phyloP scores from a whole-genome alignment of 2,113 vertebrate genomes.

The human region DNA sequence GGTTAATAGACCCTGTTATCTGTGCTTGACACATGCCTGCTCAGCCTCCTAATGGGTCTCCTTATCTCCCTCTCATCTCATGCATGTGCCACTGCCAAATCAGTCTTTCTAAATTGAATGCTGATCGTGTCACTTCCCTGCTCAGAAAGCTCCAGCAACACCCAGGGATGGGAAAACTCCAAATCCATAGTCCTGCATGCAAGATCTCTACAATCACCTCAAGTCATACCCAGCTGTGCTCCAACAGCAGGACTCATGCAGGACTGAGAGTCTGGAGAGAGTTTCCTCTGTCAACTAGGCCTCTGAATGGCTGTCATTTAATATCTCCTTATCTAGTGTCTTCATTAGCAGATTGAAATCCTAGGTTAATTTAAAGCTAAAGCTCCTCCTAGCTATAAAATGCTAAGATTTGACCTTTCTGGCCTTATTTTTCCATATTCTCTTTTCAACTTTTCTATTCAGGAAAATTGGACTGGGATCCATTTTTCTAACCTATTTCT shows the following conservation, averaged over 20 bases:
- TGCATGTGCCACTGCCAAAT: neutral
- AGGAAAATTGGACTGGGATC: too few relatives aligned
- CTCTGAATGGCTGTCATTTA: neutral
- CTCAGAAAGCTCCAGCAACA: neutral
- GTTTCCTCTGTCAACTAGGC: neutral
- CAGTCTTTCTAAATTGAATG: neutral
- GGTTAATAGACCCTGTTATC: conserved; percentile 44
- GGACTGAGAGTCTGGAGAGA: neutral
- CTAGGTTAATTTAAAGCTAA: neutral
- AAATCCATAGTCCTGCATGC: accelerated
- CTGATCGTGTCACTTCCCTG: neutral
- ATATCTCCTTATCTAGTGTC: neutral
- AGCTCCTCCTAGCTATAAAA: neutral
- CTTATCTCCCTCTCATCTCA: neutral
- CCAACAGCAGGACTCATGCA: neutral
- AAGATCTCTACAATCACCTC: neutral
- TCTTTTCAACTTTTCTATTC: neutral
- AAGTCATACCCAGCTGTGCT: neutral
- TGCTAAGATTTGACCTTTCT: neutral
- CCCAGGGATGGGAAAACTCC: neutral
- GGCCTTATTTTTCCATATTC: neutral
- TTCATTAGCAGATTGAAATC: neutral
- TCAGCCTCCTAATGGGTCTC: neutral
- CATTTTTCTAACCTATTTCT: neutral
- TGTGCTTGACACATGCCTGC: neutral